Evolutionary conservation across 1,140 invertebrate genomes (phyloP).

Genomic region (Habropoda laboriosa): DNA sequence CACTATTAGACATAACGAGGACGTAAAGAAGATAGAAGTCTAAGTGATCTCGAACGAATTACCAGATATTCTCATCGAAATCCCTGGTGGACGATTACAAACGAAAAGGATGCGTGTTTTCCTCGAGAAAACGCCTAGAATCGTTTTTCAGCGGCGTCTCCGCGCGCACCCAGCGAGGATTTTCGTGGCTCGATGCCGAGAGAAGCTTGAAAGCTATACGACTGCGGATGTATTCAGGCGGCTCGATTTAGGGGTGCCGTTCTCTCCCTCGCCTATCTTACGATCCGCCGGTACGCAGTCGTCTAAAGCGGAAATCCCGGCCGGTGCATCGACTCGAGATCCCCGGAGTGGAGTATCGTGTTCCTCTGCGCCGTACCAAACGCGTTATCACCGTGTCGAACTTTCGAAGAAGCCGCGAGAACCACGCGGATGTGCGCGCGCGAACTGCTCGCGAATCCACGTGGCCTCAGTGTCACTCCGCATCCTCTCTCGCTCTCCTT

Average conservation of each 20-base stretch:
- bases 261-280: not conserved
- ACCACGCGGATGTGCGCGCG: not conserved
- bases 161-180: conserved; percentile 18
- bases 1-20: too few species aligned
- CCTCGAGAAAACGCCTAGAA: not conserved
- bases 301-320: conserved; percentile 61
- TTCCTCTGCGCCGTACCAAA: conserved; percentile 40
- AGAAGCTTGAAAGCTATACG: conserved; percentile 42
- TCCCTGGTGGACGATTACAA: too few species aligned
- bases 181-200: conserved; percentile 32
- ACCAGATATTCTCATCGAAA: too few species aligned
- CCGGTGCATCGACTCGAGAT: conserved; percentile 50
- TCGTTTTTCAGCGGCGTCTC: not conserved
- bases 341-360: conserved; percentile 71
- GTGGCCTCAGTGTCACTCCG: too few species aligned
- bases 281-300: not conserved
- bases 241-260: conserved; percentile 28
- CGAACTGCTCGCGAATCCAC: not conserved
- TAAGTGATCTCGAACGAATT: too few species aligned
- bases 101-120: too few species aligned
- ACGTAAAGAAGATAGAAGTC: too few species aligned
- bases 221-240: conserved; percentile 44
- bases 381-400: not conserved
- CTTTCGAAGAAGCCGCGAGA: conserved; percentile 1
- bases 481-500: not conserved